A percentile compares a stretch with the other conserved stretches of the same genome.
Conservation (phyloP, 1,140 invertebrate species). For the Drosophila kikkawai region DNA sequence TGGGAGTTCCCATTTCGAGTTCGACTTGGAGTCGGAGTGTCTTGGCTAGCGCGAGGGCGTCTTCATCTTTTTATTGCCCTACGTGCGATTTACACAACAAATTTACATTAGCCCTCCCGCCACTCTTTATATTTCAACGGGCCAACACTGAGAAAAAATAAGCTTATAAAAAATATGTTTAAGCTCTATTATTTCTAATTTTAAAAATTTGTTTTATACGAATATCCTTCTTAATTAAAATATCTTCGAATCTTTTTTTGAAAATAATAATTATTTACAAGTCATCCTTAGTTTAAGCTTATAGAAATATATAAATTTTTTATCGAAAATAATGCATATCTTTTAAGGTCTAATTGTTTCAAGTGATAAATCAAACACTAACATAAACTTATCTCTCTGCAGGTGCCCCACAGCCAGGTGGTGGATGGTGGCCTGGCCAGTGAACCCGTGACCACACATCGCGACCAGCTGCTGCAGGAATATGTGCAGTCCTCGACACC, state of each 20-base stretch:
- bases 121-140: slow-evolving; percentile 7
- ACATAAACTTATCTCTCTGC: slow-evolving; percentile 6
- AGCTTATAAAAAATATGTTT: too few species aligned
- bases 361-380: slow-evolving; percentile 1
- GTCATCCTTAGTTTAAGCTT: background rate
- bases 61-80: slow-evolving; percentile 61
- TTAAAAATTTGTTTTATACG: too few species aligned
- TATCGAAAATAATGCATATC: background rate
- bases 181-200: too few species aligned
- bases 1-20: slow-evolving; percentile 24
- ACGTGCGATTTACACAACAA: slow-evolving; percentile 75
- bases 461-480: slow-evolving; percentile 55
- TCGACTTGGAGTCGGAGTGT: slow-evolving; percentile 24
- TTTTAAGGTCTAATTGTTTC: background rate
- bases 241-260: too few species aligned
- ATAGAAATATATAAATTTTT: background rate
- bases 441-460: slow-evolving; percentile 62
- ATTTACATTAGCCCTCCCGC: slow-evolving; percentile 55
- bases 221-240: too few species aligned
- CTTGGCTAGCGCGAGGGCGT: slow-evolving; percentile 36
- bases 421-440: slow-evolving; percentile 49
- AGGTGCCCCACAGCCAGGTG: slow-evolving; percentile 52
- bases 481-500: slow-evolving; percentile 54
- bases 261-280: background rate
- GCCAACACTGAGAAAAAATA: slow-evolving; percentile 18